Base-by-base conservation (phyloP, 2,113 vertebrate species). In the Jacana jacana region DNA sequence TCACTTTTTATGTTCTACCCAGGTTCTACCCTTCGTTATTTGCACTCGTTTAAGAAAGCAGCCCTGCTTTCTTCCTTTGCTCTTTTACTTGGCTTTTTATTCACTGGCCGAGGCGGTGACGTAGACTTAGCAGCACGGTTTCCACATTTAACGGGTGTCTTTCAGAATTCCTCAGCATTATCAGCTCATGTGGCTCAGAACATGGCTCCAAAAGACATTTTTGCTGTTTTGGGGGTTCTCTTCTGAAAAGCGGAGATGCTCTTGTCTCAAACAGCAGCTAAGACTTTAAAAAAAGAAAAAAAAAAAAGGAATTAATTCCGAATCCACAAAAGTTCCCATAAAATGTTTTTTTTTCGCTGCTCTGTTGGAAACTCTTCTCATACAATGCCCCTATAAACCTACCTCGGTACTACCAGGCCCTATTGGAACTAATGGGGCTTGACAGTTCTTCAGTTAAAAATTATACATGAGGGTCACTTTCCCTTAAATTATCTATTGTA, bases 401-500 rank as follows among this genome's bases (percentile, higher is more conserved):
- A 96, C 95, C 95, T 97, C 82, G 0, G 77, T 85, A 91, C 94
- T 98, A 97, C 95, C 95, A 97, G 95, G 94, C 95, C 97, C 97
- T 98, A 92, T 98, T 98, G 97, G 97, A 98, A 97, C 97, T 98
- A 98, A 98, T 98, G 98, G 98, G 91, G 97, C 98, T 97, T 98
- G 98, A 98, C 98, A 98, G 97, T 98, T 98, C 97, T 97, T 98
- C 98, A 98, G 98, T 98, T 98, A 98, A 98, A 98, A 98, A 98
- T 98, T 98, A 98, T 95, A 98, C 98, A 98, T 98, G 96, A 98
- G 98, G 98, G 98, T 98, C 98, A 98, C 98, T 98, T 98, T 98
- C 97, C 97, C 96, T 98, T 98, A 98, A 98, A 98, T 98, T 98
- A 98, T 98, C 98, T 98, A 98, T 98, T 98, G 98, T 97, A 94